Percentiles rank a stretch among this genome's conserved stretches.
Conservation (phyloP, 1,140 invertebrate species). For the Eueides isabella region DNA sequence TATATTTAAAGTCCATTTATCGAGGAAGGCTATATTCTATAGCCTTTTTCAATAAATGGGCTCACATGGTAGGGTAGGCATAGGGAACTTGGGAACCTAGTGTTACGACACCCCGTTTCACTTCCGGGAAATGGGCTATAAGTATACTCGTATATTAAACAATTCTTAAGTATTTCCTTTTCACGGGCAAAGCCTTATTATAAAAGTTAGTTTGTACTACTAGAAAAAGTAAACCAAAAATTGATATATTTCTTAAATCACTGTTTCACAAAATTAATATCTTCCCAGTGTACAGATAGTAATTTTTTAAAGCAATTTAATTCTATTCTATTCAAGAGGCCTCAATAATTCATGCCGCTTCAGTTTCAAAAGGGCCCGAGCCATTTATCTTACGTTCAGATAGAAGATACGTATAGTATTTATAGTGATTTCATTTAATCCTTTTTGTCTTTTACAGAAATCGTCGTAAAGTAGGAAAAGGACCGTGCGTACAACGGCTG, state of each 20-base stretch:
- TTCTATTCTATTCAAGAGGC: conserved; percentile 24
- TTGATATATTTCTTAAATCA: neutral
- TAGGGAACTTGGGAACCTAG: no score
- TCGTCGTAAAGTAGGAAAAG: neutral
- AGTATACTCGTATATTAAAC: no score
- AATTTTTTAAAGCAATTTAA: conserved; percentile 30
- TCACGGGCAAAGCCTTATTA: no score
- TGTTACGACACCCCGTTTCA: neutral
- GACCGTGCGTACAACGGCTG: no score
- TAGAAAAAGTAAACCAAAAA: no score
- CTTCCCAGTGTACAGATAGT: neutral
- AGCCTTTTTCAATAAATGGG: no score
- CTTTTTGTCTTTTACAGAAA: neutral
- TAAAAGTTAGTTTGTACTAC: no score
- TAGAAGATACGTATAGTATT: conserved; percentile 8
- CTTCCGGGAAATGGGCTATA: neutral
- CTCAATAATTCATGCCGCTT: conserved; percentile 36
- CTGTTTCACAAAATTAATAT: neutral
- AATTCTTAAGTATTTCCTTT: no score
- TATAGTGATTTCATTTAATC: conserved; percentile 5
- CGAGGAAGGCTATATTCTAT: no score
- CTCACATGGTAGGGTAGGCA: no score
- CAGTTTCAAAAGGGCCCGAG: conserved; percentile 24
- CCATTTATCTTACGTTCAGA: conserved; percentile 25
- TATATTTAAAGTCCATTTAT: no score